Percentiles rank a stretch among this genome's conserved stretches.
Conservation (phyloP, 2,113 vertebrate genomes). For the Kryptolebias marmoratus region DNA sequence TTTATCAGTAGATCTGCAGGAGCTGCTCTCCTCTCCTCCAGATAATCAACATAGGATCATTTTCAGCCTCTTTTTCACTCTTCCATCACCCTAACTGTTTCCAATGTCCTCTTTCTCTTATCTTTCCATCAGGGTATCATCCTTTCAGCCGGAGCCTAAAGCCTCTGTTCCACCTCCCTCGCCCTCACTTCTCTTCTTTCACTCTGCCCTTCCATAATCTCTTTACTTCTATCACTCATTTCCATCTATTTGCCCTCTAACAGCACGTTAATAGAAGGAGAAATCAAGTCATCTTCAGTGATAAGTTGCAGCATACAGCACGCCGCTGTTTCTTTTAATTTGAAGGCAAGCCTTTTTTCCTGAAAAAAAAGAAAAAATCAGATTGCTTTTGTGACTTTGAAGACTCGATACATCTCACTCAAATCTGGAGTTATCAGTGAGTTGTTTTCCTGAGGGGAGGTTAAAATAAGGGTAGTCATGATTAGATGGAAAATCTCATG, state of each 20-base stretch:
- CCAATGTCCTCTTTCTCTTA: slow-evolving; percentile 66
- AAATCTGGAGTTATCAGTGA: slow-evolving; percentile 46
- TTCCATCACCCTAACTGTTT: slow-evolving; percentile 51
- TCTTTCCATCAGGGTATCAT: slow-evolving; percentile 72
- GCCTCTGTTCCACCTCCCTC: slow-evolving; percentile 60
- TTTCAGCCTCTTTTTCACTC: slow-evolving; percentile 62
- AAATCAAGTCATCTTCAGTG: slow-evolving; percentile 24
- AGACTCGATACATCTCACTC: slow-evolving; percentile 15
- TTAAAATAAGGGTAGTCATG: slow-evolving; percentile 45
- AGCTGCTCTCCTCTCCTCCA: slow-evolving; percentile 45
- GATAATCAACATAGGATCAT: slow-evolving; percentile 38
- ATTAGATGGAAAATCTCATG: slow-evolving; percentile 51
- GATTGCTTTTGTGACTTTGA: slow-evolving; percentile 26
- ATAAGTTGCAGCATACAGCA: slow-evolving; percentile 2
- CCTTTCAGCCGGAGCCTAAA: slow-evolving; percentile 56
- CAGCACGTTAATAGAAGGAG: slow-evolving; percentile 23
- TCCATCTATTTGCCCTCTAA: slow-evolving; percentile 44
- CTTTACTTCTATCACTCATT: slow-evolving; percentile 56
- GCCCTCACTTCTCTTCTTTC: slow-evolving; percentile 63
- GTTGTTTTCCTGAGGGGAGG: slow-evolving; percentile 46
- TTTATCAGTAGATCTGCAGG: slow-evolving; percentile 56
- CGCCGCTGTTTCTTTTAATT: neutral
- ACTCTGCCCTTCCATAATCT: slow-evolving; percentile 60
- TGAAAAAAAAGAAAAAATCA: neutral
- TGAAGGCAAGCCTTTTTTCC: neutral